Evolutionary conservation across 2,888 invertebrate genomes (phyloP).

Genomic region (Archaeoteleia sp.): DNA sequence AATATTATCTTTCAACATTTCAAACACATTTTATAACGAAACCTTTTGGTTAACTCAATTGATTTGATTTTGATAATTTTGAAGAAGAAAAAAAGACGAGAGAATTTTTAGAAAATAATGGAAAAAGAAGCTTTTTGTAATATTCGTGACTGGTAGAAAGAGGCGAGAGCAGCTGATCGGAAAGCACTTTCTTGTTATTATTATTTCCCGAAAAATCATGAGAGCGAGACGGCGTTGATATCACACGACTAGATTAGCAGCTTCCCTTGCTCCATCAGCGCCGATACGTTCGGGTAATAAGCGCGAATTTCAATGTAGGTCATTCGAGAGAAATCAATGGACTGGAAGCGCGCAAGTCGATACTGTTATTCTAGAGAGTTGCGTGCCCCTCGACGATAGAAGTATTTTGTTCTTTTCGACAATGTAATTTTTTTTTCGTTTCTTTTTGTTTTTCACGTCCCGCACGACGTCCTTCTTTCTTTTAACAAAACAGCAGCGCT

Average conservation of each 20-base stretch:
- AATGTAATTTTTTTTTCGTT: neutral
- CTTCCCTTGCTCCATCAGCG: constrained; percentile 7
- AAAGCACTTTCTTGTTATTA: no score
- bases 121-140: no score
- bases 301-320: constrained; percentile 58
- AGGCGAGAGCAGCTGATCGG: no score
- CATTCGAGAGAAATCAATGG: constrained; percentile 56
- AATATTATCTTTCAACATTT: no score
- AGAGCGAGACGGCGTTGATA: neutral
- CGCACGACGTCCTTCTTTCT: neutral
- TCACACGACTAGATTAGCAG: constrained; percentile 1
- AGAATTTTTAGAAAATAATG: no score
- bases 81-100: no score
- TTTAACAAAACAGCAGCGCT: no score
- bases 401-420: constrained; percentile 5
- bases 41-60: no score
- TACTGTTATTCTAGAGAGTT: constrained; percentile 20
- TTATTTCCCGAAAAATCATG: no score
- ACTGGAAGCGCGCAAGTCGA: constrained; percentile 6
- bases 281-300: constrained; percentile 46
- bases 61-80: no score
- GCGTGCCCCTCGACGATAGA: constrained; percentile 2
- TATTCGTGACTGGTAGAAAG: no score
- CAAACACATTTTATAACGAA: no score
- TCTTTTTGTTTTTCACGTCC: neutral